Conservation (phyloP, 1,140 invertebrate genomes). For the Reticulitermes speratus region DNA sequence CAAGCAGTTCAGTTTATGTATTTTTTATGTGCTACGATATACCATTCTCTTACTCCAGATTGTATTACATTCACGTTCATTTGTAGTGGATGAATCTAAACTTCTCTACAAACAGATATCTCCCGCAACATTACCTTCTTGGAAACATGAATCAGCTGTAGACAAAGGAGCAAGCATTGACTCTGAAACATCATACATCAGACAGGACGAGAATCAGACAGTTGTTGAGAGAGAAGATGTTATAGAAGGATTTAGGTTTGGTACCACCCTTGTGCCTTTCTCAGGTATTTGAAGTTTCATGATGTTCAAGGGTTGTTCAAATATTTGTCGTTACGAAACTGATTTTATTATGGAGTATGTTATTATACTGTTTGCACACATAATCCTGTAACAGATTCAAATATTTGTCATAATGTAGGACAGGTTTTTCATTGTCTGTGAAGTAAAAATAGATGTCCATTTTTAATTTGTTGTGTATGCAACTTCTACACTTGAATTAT, state of each 20-base stretch:
- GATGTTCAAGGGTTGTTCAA: neutral
- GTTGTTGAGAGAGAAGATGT: conserved; percentile 50
- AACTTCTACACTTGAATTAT: no score
- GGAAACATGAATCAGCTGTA: conserved; percentile 47
- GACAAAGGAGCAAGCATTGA: neutral
- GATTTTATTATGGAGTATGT: no score
- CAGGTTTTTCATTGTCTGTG: no score
- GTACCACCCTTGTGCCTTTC: conserved; percentile 54
- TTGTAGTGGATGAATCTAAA: no score
- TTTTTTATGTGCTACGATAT: neutral
- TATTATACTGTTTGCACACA: no score
- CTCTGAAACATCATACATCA: conserved; percentile 46
- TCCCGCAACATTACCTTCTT: conserved; percentile 38
- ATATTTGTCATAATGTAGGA: no score
- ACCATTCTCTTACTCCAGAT: no score
- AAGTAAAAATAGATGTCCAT: no score
- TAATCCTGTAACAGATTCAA: no score
- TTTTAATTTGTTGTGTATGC: no score
- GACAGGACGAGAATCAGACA: conserved; percentile 49
- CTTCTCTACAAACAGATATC: neutral
- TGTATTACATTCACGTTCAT: no score
- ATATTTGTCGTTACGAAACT: no score
- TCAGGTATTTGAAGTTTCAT: conserved; percentile 32
- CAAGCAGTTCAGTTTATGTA: neutral
- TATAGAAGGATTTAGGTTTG: conserved; percentile 53